These are phyloP conservation scores for Cotesia congregata DNA, from an alignment of 2,888 invertebrate genomes.

Conservation along the genomic window DNA sequence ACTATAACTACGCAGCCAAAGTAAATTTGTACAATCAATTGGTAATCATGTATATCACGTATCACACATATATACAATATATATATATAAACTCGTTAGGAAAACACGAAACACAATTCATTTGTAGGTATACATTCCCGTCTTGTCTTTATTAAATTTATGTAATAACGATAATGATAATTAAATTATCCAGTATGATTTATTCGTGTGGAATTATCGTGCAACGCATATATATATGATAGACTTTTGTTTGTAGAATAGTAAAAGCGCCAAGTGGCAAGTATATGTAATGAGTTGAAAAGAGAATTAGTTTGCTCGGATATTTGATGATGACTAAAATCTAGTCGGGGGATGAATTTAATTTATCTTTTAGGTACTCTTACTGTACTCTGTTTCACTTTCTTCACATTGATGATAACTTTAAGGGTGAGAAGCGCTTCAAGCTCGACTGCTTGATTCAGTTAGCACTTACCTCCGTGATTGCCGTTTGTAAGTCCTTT, in stretches of 20 bases:
- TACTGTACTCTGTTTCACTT: not conserved
- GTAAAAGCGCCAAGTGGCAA: not conserved
- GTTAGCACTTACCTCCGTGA: conserved; percentile 63
- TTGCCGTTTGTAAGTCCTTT: conserved; percentile 61
- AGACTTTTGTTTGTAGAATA: not conserved
- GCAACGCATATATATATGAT: not conserved
- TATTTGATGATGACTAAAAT: conserved; percentile 3
- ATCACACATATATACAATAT: not conserved
- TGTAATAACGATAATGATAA: conserved; percentile 10
- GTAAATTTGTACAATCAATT: conserved; percentile 1
- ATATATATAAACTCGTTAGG: conserved; percentile 9
- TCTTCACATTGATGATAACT: conserved; percentile 20
- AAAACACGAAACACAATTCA: not conserved
- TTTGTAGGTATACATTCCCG: not conserved
- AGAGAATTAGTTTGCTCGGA: not conserved
- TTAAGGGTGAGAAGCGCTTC: conserved; percentile 27
- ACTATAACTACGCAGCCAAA: not conserved
- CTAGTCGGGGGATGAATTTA: not conserved
- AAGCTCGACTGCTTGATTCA: conserved; percentile 57
- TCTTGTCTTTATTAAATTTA: conserved; percentile 9
- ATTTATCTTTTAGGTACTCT: not conserved
- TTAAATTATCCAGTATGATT: not conserved
- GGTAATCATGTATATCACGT: not conserved
- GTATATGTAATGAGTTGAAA: not conserved
- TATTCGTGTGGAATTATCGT: not conserved